Evolutionary conservation across 2,888 invertebrate species (phyloP).

Genomic region (Eremobia ochroleuca): DNA sequence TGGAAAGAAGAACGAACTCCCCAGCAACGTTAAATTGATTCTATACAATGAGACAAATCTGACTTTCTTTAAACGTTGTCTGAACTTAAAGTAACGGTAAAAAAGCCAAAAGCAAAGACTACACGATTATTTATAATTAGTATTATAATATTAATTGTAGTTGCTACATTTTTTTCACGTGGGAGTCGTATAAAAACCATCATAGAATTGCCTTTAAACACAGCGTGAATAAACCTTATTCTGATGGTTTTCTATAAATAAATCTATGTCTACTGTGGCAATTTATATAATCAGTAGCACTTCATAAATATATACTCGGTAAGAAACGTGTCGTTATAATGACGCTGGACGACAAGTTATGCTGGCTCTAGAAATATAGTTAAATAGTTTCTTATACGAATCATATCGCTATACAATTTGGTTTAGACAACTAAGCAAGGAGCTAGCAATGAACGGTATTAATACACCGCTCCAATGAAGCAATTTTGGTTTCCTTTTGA

Average conservation of each 20-base stretch:
- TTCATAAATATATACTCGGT: conserved; percentile 6
- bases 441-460: background rate
- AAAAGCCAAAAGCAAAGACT: background rate
- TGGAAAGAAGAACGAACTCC: background rate
- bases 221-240: conserved; percentile 1
- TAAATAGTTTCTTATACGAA: background rate
- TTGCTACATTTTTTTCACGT: conserved; percentile 3
- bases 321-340: background rate
- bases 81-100: background rate
- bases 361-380: background rate
- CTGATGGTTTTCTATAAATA: background rate
- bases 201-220: background rate
- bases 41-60: background rate
- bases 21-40: background rate
- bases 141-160: background rate
- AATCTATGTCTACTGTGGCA: background rate
- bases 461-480: background rate
- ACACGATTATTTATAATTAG: conserved; percentile 3
- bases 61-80: background rate
- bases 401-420: background rate
- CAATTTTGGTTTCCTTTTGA: background rate
- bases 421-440: background rate
- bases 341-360: conserved; percentile 2
- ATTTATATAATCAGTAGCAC: background rate
- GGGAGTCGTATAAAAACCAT: background rate